Evolutionary conservation across 2,113 vertebrate species (phyloP).

Genomic region (Typhlomys cinereus): DNA sequence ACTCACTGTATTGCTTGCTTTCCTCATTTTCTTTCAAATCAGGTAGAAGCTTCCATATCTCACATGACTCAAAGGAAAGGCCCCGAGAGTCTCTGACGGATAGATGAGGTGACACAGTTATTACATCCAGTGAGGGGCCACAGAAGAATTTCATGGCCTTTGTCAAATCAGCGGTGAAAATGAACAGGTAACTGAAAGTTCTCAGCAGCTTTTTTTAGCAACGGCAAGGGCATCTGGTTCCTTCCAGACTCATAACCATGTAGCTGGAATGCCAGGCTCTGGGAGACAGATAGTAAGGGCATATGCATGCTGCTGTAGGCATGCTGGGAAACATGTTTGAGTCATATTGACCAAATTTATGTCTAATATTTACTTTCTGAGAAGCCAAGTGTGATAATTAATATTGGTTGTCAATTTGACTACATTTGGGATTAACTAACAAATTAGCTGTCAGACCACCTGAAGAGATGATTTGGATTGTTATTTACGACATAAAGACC

Average conservation of each 20-base stretch:
- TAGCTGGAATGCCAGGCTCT: not conserved
- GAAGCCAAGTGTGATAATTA: too few species aligned
- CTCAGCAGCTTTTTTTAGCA: not conserved
- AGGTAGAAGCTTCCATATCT: too few species aligned
- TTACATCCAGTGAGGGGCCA: not conserved
- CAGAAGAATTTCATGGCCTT: not conserved
- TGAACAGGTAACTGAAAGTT: not conserved
- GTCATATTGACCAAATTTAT: not conserved
- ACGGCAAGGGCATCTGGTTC: accelerated
- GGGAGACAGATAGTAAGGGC: not conserved
- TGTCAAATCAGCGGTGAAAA: not conserved
- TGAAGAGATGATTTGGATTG: too few species aligned
- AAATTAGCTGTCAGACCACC: too few species aligned
- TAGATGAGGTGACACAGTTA: accelerated
- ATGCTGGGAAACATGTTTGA: not conserved
- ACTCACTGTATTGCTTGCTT: not conserved
- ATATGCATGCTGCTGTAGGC: accelerated
- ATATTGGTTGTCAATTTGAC: too few species aligned
- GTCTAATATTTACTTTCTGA: not conserved
- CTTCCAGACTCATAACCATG: not conserved
- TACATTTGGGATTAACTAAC: too few species aligned
- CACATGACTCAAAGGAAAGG: not conserved
- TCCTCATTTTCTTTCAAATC: not conserved
- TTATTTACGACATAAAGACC: too few species aligned
- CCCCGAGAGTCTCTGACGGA: not conserved